Base-by-base conservation (phyloP, 1,140 invertebrate genomes). In the Tetragonula clypearis region DNA sequence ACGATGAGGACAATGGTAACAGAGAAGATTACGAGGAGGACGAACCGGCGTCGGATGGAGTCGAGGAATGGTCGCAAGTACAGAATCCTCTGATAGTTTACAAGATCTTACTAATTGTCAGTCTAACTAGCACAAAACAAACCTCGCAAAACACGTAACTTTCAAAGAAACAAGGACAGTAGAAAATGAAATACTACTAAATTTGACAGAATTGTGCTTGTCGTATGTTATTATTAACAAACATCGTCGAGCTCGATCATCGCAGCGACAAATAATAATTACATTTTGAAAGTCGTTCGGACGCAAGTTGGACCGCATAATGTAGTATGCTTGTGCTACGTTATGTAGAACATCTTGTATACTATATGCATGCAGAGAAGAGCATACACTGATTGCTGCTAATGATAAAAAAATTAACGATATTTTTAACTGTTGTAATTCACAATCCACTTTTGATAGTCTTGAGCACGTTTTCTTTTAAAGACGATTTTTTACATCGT, bases 31-130 rank as follows among this genome's bases (percentile, higher is more conserved):
- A 91, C 69, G 88, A 85, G 30, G 76, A n/a, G 26, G 86, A 90
- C 21, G 76, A 65, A 12, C 66, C 86, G 55, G 85, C 74, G 53
- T 65, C 88, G 85, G 87, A 92, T 90, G 90, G 91, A 91, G 92
- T 86, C 89, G 90, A 92, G 88, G 89, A 94, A 92, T 92, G 92
- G 93, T 83, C 88, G 89, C 92, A 94, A 93, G 92, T 94, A 93
- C 88, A 90, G 69, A 88, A 77, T 26, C 60, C 60, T 65, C 5
- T 60, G 56, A 19, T n/a, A 30, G 49, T 77, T 83, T 53, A 4
- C 35, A 19, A 69, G 5, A 83, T 60, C 19, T 41, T 82, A 56
- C 56, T 85, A 71, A 85, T 66, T 41, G 49, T 49, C 4, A 53
- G 30, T 9, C 60, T 82, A 76, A 82, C 56, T 23, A 23, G 53